These are phyloP conservation scores for Lithosia quadra DNA, from an alignment of 2,888 invertebrate genomes.

Conservation along the genomic window DNA sequence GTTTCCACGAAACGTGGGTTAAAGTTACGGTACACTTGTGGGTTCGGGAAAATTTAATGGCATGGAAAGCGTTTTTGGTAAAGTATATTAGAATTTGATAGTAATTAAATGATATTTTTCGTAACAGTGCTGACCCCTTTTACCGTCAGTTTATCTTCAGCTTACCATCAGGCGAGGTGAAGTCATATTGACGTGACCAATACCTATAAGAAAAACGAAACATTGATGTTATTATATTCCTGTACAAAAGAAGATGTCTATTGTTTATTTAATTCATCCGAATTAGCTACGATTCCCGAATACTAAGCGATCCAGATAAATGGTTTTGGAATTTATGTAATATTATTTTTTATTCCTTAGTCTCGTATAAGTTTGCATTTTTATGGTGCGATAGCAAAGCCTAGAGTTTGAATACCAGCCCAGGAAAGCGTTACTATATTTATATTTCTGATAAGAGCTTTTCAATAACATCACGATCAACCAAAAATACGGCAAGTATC, in stretches of 20 bases:
- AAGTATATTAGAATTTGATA: background rate
- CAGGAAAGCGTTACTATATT: background rate
- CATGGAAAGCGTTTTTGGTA: slow-evolving; percentile 10
- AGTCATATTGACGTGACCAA: too few species aligned
- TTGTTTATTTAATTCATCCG: background rate
- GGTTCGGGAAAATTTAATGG: slow-evolving; percentile 11
- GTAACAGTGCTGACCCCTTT: too few species aligned
- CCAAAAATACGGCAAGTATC: background rate
- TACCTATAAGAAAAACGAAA: too few species aligned
- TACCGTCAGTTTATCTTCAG: too few species aligned
- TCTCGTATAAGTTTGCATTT: too few species aligned
- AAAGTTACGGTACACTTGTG: slow-evolving; percentile 32
- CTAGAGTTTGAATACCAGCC: background rate
- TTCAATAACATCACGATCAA: background rate
- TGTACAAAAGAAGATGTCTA: background rate
- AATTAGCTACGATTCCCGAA: background rate
- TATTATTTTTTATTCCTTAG: background rate
- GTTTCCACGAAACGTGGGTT: slow-evolving; percentile 73
- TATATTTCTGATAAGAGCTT: background rate
- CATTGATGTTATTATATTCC: background rate
- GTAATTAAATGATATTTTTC: background rate
- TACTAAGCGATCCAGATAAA: background rate
- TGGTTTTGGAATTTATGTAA: background rate
- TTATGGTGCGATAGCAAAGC: too few species aligned
- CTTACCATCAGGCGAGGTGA: too few species aligned